phyloP scores from a whole-genome alignment of 1,140 invertebrate species.

The Orchestia grillus region DNA sequence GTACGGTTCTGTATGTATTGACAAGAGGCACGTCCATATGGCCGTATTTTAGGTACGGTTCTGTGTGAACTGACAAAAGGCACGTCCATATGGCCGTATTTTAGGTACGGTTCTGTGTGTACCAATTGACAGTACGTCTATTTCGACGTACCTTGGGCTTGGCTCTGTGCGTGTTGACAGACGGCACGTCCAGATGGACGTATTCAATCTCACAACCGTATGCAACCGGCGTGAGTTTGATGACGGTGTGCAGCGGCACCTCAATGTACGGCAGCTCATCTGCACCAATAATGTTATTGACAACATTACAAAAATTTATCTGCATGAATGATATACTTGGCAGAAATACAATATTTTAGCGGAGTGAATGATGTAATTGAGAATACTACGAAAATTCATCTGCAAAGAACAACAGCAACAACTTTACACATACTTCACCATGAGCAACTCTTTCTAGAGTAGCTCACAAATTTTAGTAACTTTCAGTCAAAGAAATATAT shows the following conservation, averaged over 20 bases:
- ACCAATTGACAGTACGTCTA: no score
- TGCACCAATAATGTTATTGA: conserved; percentile 69
- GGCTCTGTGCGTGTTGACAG: conserved; percentile 90
- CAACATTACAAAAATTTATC: background rate
- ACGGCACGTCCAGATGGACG: conserved; percentile 87
- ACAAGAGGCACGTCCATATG: conserved; percentile 85
- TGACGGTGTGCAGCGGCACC: conserved; percentile 94
- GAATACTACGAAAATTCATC: background rate
- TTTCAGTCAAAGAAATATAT: no score
- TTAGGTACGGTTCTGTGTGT: no score
- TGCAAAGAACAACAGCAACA: background rate
- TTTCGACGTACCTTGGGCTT: conserved; percentile 55
- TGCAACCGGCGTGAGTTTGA: conserved; percentile 97
- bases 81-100: no score
- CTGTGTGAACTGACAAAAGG: no score
- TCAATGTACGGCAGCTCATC: conserved; percentile 92
- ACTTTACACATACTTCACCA: no score
- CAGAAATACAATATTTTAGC: background rate
- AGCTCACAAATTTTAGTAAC: no score
- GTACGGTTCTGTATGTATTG: conserved; percentile 83
- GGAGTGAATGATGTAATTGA: background rate
- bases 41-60: no score
- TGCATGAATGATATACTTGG: background rate
- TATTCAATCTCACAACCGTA: conserved; percentile 96
- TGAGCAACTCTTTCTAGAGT: no score